Base-by-base conservation (phyloP, 2,888 invertebrate species). In the Adelognathus sp. region DNA sequence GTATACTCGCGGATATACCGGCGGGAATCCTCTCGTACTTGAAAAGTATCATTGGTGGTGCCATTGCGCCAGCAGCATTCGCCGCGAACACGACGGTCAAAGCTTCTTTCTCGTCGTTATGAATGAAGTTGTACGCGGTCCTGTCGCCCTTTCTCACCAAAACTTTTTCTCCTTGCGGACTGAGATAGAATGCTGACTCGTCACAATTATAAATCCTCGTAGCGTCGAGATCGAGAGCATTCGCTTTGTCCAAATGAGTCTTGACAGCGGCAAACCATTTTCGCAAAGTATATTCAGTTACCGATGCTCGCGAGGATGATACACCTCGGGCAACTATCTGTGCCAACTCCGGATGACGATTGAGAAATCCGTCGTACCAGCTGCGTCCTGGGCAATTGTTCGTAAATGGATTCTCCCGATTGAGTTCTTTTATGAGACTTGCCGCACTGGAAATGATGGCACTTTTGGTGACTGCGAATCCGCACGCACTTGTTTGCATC, bases 381-480 rank as follows among this genome's bases (percentile, higher is more conserved):
- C 73, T 64, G 46, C 73, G 69, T 14, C 83, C 83, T 27, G 83
- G 82, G 14, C 61, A 60, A 66, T 66, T 67, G 61, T 83, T 71
- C 11, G 60, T 76, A 56, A 85, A 83, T 6, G 61, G 54, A 66
- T 77, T 81, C 54, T 64, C 36, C 41, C 80, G 39, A 36, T 71
- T 74, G 14, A 80, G 36, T 11, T 77, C 64, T 54, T 41, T 75
- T 2, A 80, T 41, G 3, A 80, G 33, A 41, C 46, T 76, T 56
- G 82, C 63, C 33, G 82, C 81, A 79, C 80, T 81, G 24, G 66
- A 67, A 27, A 82, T 41, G 31, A 84, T 79, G 11, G 29, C 5
- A n/a, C 27, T 63, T 58, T 72, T 72, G 4, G 63, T 72, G 27
- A 72, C 54, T 4, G 63, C 54, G 54, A 63, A 72, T 14, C 63